These are phyloP conservation scores for Chymomyza procnemis DNA, from an alignment of 2,888 invertebrate genomes.

Conservation along the genomic window DNA sequence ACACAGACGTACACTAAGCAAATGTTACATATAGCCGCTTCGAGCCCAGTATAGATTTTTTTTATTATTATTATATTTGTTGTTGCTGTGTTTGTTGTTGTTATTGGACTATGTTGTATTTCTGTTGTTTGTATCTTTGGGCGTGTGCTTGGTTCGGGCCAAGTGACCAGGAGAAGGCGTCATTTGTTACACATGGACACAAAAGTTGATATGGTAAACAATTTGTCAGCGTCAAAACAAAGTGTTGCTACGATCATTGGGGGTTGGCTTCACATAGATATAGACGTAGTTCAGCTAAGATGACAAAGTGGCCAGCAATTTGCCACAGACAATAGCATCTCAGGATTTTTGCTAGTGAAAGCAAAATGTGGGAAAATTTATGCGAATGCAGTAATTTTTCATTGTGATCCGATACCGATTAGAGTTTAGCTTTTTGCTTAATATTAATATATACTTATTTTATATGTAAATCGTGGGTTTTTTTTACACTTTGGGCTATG, in stretches of 20 bases:
- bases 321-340: background rate
- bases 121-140: conserved; percentile 44
- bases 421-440: background rate
- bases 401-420: background rate
- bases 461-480: background rate
- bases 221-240: conserved; percentile 66
- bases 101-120: no score
- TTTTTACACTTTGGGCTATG: background rate
- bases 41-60: background rate
- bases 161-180: conserved; percentile 42
- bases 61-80: conserved; percentile 19
- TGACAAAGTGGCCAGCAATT: background rate
- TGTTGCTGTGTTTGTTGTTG: background rate
- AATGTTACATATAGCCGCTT: conserved; percentile 21
- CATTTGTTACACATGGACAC: conserved; percentile 67
- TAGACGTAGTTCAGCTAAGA: conserved; percentile 2
- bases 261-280: background rate
- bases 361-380: background rate
- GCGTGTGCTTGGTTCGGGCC: conserved; percentile 43
- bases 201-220: conserved; percentile 68
- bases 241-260: background rate
- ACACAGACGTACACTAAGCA: conserved; percentile 17
- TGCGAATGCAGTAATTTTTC: background rate
- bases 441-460: background rate
- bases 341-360: background rate